Conservation (phyloP, 2,888 invertebrate species). For the Anoplius nigerrimus region DNA sequence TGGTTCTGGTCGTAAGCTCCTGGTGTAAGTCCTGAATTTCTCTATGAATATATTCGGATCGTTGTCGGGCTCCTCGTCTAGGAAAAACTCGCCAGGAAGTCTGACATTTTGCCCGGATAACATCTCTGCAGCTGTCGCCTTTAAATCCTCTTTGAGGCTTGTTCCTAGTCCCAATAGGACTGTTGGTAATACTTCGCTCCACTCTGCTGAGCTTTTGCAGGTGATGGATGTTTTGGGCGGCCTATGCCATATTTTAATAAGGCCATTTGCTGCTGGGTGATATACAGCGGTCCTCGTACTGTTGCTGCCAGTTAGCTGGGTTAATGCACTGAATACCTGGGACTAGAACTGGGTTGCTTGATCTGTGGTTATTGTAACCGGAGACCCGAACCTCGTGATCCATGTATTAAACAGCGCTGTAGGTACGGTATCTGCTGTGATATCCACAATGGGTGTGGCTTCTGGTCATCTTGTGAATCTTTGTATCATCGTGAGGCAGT, state of each 20-base stretch:
- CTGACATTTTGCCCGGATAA: conserved; percentile 6
- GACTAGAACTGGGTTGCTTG: conserved; percentile 59
- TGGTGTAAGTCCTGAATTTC: conserved; percentile 28
- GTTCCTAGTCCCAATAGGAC: conserved; percentile 36
- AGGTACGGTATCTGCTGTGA: conserved; percentile 51
- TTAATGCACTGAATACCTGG: conserved; percentile 40
- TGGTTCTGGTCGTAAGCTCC: background rate
- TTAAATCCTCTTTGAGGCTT: conserved; percentile 22
- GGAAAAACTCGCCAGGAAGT: conserved; percentile 38
- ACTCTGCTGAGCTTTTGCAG: conserved; percentile 24
- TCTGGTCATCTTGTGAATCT: too few relatives aligned
- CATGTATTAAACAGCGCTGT: conserved; percentile 51
- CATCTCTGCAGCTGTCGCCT: too few relatives aligned
- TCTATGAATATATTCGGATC: conserved; percentile 27
- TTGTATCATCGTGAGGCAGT: conserved; percentile 8
- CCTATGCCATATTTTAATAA: conserved; percentile 48
- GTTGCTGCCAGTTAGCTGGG: conserved; percentile 28
- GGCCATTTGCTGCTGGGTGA: conserved; percentile 49
- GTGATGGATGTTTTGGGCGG: conserved; percentile 37
- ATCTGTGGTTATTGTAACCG: conserved; percentile 58
- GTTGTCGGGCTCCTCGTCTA: conserved; percentile 7
- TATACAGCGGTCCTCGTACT: conserved; percentile 43
- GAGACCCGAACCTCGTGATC: conserved; percentile 62
- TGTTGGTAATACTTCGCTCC: conserved; percentile 25
- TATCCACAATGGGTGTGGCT: too few relatives aligned